These are phyloP conservation scores for Oryzias woworae DNA, from an alignment of 2,113 vertebrate genomes.

Conservation along the genomic window DNA sequence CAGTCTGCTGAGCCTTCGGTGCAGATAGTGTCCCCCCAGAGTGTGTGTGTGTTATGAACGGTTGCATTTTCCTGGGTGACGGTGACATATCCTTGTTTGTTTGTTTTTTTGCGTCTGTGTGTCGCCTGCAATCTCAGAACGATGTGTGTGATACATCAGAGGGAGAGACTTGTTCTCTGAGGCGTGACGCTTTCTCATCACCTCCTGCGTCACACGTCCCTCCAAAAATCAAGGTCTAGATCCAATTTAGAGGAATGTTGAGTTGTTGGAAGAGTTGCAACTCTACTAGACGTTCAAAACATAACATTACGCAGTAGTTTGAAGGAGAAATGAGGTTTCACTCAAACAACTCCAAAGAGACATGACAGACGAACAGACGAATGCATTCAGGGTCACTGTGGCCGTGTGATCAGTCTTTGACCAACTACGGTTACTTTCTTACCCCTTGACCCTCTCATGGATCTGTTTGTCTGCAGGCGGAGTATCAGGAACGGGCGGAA, in stretches of 20 bases:
- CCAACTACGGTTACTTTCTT: too few species aligned
- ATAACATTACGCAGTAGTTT: too few species aligned
- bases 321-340: too few species aligned
- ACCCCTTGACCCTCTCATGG: too few species aligned
- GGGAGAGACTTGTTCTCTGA: conserved; percentile 43
- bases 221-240: conserved; percentile 34
- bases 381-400: too few species aligned
- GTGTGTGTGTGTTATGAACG: neutral
- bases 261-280: too few species aligned
- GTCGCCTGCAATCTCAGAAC: conserved; percentile 60
- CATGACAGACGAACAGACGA: too few species aligned
- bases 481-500: too few species aligned
- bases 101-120: conserved; percentile 53
- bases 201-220: conserved; percentile 28
- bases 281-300: too few species aligned
- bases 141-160: conserved; percentile 53
- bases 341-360: too few species aligned
- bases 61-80: conserved; percentile 28
- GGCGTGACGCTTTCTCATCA: conserved; percentile 55
- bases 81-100: conserved; percentile 67
- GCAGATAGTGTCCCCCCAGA: conserved; percentile 64
- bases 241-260: neutral
- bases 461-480: too few species aligned
- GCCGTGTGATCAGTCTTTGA: too few species aligned
- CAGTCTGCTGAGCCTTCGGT: conserved; percentile 68